Conservation (phyloP, 2,113 vertebrate species). For the Promerops cafer region DNA sequence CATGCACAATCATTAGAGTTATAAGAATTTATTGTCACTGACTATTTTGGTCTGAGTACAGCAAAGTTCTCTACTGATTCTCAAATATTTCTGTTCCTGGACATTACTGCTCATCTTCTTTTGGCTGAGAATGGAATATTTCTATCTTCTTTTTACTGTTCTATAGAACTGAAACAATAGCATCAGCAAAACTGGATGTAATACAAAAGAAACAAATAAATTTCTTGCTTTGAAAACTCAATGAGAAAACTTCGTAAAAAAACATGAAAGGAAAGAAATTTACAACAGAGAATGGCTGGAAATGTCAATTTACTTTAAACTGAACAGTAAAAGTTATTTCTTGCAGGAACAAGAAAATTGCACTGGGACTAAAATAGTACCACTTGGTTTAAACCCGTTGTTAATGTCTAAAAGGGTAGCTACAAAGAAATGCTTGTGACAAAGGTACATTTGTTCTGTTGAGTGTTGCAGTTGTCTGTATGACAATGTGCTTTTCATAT, state of each 20-base stretch:
- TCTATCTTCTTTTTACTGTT: neutral
- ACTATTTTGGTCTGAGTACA: neutral
- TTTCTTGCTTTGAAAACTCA: neutral
- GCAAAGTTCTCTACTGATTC: neutral
- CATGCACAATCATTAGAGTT: neutral
- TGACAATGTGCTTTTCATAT: slow-evolving; percentile 12
- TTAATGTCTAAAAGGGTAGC: neutral
- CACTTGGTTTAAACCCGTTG: slow-evolving; percentile 20
- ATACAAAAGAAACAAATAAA: neutral
- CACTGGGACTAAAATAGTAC: slow-evolving; percentile 7
- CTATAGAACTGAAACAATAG: neutral
- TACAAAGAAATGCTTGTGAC: neutral
- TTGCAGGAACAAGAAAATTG: slow-evolving; percentile 45
- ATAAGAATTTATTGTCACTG: neutral
- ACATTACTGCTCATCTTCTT: neutral
- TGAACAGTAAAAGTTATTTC: slow-evolving; percentile 26
- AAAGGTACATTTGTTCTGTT: slow-evolving; percentile 22
- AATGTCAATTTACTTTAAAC: slow-evolving; percentile 34
- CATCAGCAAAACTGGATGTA: neutral
- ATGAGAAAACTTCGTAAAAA: neutral
- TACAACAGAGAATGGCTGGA: neutral
- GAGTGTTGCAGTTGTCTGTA: neutral
- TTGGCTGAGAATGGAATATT: neutral
- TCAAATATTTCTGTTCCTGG: neutral
- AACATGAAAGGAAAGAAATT: neutral